phyloP scores from a whole-genome alignment of 2,113 vertebrate genomes.

The Alligator sinensis region DNA sequence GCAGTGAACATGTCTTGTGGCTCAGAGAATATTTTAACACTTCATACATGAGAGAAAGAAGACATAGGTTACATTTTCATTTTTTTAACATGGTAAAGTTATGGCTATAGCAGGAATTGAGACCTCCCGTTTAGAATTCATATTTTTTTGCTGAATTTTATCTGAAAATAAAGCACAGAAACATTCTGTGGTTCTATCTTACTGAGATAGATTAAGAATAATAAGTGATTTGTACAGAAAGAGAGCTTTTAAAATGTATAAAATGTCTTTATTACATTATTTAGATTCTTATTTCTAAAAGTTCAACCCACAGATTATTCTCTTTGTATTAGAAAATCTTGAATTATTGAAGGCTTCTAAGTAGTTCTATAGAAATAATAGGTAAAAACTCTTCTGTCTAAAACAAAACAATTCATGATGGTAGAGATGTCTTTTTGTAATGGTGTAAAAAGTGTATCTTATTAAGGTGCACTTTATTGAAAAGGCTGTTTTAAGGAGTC shows the following conservation, averaged over 20 bases:
- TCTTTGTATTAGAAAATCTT: slow-evolving; percentile 22
- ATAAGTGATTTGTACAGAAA: neutral
- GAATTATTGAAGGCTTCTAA: slow-evolving; percentile 11
- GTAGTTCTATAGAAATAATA: slow-evolving; percentile 33
- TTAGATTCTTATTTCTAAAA: slow-evolving; percentile 43
- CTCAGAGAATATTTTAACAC: slow-evolving; percentile 23
- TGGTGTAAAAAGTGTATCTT: neutral
- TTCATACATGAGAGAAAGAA: slow-evolving; percentile 2
- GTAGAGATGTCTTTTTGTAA: neutral
- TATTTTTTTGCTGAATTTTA: neutral
- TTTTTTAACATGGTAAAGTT: neutral
- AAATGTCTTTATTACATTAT: slow-evolving; percentile 4
- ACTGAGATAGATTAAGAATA: neutral
- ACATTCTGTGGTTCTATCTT: neutral
- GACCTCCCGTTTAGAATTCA: neutral
- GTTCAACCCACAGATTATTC: neutral
- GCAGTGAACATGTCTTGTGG: slow-evolving; percentile 51
- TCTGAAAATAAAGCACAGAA: slow-evolving; percentile 33
- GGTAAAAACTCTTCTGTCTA: neutral
- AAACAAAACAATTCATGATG: neutral
- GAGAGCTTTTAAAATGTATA: neutral
- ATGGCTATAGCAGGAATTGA: neutral
- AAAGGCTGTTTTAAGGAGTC: neutral
- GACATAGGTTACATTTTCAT: slow-evolving; percentile 3
- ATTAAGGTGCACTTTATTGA: neutral